Conservation (phyloP, 1,140 invertebrate genomes). For the Thalassaphorura encarpata region DNA sequence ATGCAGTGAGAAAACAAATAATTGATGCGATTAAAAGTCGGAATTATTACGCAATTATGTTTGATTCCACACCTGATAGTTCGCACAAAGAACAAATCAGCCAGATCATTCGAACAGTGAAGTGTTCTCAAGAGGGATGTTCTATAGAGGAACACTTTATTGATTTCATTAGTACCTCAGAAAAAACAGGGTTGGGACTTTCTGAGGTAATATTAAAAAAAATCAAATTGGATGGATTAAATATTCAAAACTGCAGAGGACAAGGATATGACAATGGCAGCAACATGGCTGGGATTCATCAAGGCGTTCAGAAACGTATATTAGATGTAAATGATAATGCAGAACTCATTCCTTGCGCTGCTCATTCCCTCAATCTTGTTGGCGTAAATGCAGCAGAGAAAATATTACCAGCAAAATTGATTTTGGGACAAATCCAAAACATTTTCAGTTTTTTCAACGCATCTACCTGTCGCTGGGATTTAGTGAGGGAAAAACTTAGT, state of each 20-base stretch:
- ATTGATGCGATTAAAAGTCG: neutral
- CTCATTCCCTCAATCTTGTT: slow-evolving; percentile 36
- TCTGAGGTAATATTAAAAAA: slow-evolving; percentile 24
- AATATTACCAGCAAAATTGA: neutral
- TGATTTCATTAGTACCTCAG: slow-evolving; percentile 27
- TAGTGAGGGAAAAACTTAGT: neutral
- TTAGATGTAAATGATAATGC: neutral
- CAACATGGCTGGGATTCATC: slow-evolving; percentile 36
- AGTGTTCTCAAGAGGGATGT: slow-evolving; percentile 18
- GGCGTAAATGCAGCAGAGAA: slow-evolving; percentile 29
- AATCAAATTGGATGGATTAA: slow-evolving; percentile 25
- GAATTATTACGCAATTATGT: slow-evolving; percentile 29
- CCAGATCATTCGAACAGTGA: slow-evolving; percentile 29
- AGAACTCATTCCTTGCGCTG: slow-evolving; percentile 31
- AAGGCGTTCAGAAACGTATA: slow-evolving; percentile 35
- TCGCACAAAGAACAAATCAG: slow-evolving; percentile 36
- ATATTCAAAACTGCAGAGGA: slow-evolving; percentile 35
- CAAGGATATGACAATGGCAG: slow-evolving; percentile 38
- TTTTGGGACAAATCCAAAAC: neutral
- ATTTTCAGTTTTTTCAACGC: neutral
- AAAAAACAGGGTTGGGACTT: slow-evolving; percentile 23
- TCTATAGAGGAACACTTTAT: slow-evolving; percentile 30
- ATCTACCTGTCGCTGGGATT: neutral
- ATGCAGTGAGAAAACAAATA: neutral
- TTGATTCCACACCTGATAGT: slow-evolving; percentile 36